Percentiles rank a stretch among this genome's conserved stretches.
Conservation (phyloP, 2,888 invertebrate species). For the Galeruca laticollis region DNA sequence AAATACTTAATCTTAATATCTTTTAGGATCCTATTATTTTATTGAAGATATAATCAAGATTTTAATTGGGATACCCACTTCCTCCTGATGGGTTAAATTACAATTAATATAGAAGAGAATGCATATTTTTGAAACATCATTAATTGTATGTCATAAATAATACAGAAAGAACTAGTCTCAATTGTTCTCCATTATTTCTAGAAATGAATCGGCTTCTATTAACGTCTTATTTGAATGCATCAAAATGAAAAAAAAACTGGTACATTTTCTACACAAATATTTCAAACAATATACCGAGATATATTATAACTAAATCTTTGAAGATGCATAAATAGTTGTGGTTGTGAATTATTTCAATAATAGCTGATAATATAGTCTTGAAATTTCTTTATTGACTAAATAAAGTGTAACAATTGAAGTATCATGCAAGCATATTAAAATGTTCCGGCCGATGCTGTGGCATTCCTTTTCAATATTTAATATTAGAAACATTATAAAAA, state of each 20-base stretch:
- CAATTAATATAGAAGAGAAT: not conserved
- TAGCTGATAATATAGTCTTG: too few species aligned
- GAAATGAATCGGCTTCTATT: not conserved
- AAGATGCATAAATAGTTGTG: too few species aligned
- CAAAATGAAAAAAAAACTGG: not conserved
- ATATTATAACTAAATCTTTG: too few species aligned
- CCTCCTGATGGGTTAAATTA: not conserved
- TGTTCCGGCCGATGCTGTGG: too few species aligned
- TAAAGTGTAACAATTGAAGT: too few species aligned
- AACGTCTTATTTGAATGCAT: not conserved
- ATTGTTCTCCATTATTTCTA: not conserved
- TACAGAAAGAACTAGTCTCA: not conserved
- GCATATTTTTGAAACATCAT: not conserved
- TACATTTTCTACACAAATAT: too few species aligned
- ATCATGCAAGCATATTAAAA: too few species aligned
- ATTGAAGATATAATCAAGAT: conserved; percentile 2
- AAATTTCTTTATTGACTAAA: too few species aligned
- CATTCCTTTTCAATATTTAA: too few species aligned
- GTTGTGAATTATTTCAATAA: too few species aligned
- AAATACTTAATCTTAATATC: not conserved
- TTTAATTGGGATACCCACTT: not conserved
- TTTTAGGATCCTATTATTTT: not conserved
- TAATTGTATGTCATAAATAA: not conserved
- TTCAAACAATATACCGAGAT: too few species aligned
- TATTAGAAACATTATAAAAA: too few species aligned